Conservation (phyloP, 2,888 invertebrate genomes). For the Adelognathus sp. region DNA sequence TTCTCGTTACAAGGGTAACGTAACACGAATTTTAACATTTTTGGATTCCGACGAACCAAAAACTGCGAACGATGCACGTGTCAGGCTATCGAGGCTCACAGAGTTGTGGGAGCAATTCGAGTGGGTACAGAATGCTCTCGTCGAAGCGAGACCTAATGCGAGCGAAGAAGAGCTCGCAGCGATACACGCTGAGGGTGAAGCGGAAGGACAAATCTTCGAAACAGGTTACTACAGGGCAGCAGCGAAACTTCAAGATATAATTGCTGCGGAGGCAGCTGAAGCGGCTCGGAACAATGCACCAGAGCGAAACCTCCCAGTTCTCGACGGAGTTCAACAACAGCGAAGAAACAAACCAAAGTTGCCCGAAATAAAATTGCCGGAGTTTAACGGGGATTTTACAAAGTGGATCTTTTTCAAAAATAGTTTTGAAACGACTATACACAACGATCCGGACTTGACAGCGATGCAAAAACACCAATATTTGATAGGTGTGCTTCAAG, state of each 20-base stretch:
- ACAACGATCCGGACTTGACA: conserved; percentile 6
- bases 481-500: conserved; percentile 21
- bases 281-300: background rate
- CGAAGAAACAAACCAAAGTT: conserved; percentile 26
- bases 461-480: conserved; percentile 50
- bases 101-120: conserved; percentile 5
- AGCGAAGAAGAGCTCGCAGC: background rate
- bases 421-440: conserved; percentile 40
- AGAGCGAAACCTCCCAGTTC: background rate
- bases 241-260: conserved; percentile 20
- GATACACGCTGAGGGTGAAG: background rate
- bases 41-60: background rate
- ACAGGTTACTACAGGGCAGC: conserved; percentile 9
- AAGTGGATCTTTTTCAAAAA: conserved; percentile 40
- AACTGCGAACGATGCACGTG: background rate
- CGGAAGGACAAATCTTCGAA: conserved; percentile 25
- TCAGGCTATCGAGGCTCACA: background rate
- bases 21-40: conserved; percentile 1
- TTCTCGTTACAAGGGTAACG: conserved; percentile 2
- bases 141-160: background rate
- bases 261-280: background rate
- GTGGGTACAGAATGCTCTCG: background rate
- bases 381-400: conserved; percentile 41
- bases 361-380: conserved; percentile 17
- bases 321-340: background rate